These are phyloP conservation scores for Gnatocerus cornutus DNA, from an alignment of 2,888 invertebrate species.

Conservation along the genomic window DNA sequence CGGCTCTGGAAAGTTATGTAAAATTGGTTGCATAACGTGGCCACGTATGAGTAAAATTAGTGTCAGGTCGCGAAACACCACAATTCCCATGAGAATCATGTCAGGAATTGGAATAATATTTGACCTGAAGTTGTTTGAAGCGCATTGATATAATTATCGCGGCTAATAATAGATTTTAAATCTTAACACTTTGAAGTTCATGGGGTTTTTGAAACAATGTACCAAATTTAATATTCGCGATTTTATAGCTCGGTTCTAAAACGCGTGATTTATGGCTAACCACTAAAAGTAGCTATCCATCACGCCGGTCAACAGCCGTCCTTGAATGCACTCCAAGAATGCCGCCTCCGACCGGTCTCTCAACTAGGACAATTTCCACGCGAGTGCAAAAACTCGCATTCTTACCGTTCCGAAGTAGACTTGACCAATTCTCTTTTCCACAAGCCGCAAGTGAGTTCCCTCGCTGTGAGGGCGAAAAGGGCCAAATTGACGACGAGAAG, in stretches of 20 bases:
- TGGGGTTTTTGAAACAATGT: too few relatives aligned
- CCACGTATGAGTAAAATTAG: too few relatives aligned
- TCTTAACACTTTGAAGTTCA: too few relatives aligned
- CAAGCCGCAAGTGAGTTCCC: slow-evolving; percentile 89
- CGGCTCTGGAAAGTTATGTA: slow-evolving; percentile 81
- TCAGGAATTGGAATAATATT: too few relatives aligned
- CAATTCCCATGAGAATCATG: too few relatives aligned
- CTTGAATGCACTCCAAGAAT: slow-evolving; percentile 32
- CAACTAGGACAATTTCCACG: slow-evolving; percentile 13
- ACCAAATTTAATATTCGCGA: too few relatives aligned
- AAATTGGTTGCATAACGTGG: too few relatives aligned
- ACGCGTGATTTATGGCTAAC: neutral
- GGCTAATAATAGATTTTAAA: too few relatives aligned
- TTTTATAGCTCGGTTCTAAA: too few relatives aligned
- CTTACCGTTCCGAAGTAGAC: slow-evolving; percentile 83
- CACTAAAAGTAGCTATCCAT: slow-evolving; percentile 1
- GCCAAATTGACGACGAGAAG: slow-evolving; percentile 85
- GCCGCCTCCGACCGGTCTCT: slow-evolving; percentile 16
- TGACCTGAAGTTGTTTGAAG: too few relatives aligned
- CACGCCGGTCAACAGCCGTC: slow-evolving; percentile 19
- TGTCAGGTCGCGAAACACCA: too few relatives aligned
- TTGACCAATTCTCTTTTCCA: slow-evolving; percentile 93
- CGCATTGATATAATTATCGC: too few relatives aligned
- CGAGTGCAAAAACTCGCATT: slow-evolving; percentile 9
- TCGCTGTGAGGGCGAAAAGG: slow-evolving; percentile 86